These are phyloP conservation scores for Melanotaenia duboulayi DNA, from an alignment of 2,113 vertebrate species.

Conservation along the genomic window DNA sequence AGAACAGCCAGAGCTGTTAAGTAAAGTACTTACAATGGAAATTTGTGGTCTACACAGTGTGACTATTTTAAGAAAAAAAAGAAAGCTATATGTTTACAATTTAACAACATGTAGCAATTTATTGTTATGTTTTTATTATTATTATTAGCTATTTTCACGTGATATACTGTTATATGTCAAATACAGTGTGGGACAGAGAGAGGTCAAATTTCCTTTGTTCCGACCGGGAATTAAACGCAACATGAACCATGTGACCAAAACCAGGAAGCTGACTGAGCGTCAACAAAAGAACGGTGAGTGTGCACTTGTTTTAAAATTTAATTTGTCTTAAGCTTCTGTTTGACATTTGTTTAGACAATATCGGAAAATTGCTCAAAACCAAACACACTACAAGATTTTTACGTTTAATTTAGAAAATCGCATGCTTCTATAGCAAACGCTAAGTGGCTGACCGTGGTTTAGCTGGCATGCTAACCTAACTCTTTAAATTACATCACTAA, in stretches of 20 bases:
- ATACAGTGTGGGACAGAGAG: too few species aligned
- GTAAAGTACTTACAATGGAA: too few species aligned
- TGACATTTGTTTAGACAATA: neutral
- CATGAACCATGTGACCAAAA: conserved; percentile 60
- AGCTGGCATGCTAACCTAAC: conserved; percentile 1
- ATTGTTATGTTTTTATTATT: too few species aligned
- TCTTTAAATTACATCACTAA: neutral
- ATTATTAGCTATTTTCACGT: too few species aligned
- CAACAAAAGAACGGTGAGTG: conserved; percentile 66
- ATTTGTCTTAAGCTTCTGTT: neutral
- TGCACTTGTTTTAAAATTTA: conserved; percentile 18
- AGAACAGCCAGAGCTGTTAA: too few species aligned
- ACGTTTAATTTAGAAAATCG: neutral
- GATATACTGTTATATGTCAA: too few species aligned
- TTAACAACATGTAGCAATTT: too few species aligned
- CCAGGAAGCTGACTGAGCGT: conserved; percentile 59
- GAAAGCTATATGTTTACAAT: too few species aligned
- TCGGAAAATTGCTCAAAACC: rapidly evolving
- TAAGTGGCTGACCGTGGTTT: conserved; percentile 10
- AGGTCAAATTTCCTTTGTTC: neutral
- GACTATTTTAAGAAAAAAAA: too few species aligned
- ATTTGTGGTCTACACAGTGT: too few species aligned
- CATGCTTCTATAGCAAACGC: neutral
- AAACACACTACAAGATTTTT: neutral
- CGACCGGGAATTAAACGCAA: conserved; percentile 18